phyloP scores from a whole-genome alignment of 2,113 vertebrate species.

The Sinocyclocheilus rhinocerous region DNA sequence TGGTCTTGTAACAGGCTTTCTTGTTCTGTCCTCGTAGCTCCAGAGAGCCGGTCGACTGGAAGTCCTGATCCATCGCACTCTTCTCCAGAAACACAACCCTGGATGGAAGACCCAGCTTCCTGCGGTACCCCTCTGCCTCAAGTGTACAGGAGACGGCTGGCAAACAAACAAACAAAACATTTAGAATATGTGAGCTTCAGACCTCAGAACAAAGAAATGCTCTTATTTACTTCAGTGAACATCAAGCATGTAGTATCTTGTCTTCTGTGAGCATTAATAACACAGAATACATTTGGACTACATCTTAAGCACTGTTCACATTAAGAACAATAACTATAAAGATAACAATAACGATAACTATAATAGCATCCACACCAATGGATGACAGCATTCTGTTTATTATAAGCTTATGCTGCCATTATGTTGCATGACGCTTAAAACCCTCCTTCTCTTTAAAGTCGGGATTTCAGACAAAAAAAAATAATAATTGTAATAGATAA shows the following conservation, averaged over 20 bases:
- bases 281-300: background rate
- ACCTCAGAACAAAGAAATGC: background rate
- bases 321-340: background rate
- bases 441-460: background rate
- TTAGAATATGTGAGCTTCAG: background rate
- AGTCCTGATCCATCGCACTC: slow-evolving; percentile 69
- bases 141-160: slow-evolving; percentile 81
- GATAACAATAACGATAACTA: background rate
- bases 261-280: background rate
- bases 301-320: background rate
- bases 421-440: background rate
- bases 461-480: too few relatives aligned
- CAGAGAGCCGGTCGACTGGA: slow-evolving; percentile 76
- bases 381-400: background rate
- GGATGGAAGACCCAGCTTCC: slow-evolving; percentile 79
- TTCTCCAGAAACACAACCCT: slow-evolving; percentile 81
- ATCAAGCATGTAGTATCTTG: background rate
- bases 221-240: background rate
- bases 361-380: background rate
- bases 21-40: slow-evolving; percentile 81
- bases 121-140: slow-evolving; percentile 84
- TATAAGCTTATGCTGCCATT: background rate
- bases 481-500: background rate
- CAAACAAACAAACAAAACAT: slow-evolving; percentile 23
- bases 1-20: slow-evolving; percentile 74